Evolutionary conservation across 2,888 invertebrate species (phyloP), one percentile per base, ranked within the genome.

Genomic region (Melanostoma mellinum): DNA sequence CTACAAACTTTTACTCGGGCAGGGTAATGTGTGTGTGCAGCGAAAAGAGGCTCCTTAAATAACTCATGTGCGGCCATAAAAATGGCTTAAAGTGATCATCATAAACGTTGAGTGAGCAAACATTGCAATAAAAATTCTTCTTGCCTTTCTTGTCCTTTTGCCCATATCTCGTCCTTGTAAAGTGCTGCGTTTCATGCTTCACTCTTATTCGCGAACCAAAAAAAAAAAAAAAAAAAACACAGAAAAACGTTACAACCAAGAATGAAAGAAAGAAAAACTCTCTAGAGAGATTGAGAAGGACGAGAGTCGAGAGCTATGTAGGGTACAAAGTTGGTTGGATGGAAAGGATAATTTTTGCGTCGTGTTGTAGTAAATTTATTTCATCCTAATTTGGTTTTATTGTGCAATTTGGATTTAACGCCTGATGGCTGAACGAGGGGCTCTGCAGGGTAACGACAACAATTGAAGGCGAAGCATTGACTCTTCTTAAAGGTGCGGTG

Each of bases 31-130:
- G 6, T 42, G 60, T 46, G 52, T 61, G 30, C 52, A 74, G 87
- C 61, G 68, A 71, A 80, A 48, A 77, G 81, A 88, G 89, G 89
- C 89, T 89, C 89, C 89, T 89, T 88, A 89, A 88, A 88, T 88
- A 87, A 88, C 85, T 86, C 86, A 86, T 85, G 86, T 86, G 86
- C 85, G 86, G 86, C 86, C 90, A 90, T 91, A 90, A 91, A 90
- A 90, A 89, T 89, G 89, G 89, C 90, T 89, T 90, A 89, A 91
- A 91, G 90, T 90, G 90, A 91, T 90, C 90, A 90, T 90, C 90
- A 89, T 90, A 90, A 90, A 90, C 88, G 89, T 89, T 89, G 90
- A 90, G 89, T 90, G 90, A 89, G 90, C 90, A 90, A 90, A 90
- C 89, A 89, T 89, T 90, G 89, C 89, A 89, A 91, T 91, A 90